phyloP scores from a whole-genome alignment of 2,797 vertebrate species.

The Meriones psammophilus region DNA sequence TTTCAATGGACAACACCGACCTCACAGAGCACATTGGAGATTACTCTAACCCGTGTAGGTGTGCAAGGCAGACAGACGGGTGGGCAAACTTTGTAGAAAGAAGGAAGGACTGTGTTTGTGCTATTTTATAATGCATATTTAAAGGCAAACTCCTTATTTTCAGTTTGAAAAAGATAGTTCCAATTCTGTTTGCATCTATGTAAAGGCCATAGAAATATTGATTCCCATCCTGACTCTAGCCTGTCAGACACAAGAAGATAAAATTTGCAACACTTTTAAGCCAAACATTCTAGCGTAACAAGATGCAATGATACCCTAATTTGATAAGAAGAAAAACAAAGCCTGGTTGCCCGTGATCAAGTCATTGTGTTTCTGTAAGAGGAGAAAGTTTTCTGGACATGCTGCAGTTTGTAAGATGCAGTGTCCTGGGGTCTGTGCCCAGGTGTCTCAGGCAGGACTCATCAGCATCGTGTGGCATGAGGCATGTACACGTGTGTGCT shows the following conservation, averaged over 20 bases:
- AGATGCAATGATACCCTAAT: background rate
- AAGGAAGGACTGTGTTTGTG: background rate
- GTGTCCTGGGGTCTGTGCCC: background rate
- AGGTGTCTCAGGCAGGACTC: background rate
- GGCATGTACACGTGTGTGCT: background rate
- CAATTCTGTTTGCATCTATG: background rate
- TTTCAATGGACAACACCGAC: background rate
- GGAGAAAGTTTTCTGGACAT: background rate
- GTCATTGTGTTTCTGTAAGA: background rate
- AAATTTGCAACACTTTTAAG: background rate
- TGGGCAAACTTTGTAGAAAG: background rate
- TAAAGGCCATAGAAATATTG: background rate
- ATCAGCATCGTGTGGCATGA: too few relatives aligned
- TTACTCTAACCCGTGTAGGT: background rate
- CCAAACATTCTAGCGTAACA: background rate
- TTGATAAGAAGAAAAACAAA: background rate
- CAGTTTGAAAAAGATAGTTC: background rate
- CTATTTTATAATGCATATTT: background rate
- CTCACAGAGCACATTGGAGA: background rate
- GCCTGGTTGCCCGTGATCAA: background rate
- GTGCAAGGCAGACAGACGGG: background rate
- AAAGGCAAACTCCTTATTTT: background rate
- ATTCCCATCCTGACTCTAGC: background rate
- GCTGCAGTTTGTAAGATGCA: background rate
- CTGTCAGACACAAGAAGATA: background rate